Percentiles rank a stretch among this genome's conserved stretches.
These are phyloP conservation scores for Callorhinus ursinus DNA, from an alignment of 2,113 vertebrate genomes.

Conservation along the genomic window DNA sequence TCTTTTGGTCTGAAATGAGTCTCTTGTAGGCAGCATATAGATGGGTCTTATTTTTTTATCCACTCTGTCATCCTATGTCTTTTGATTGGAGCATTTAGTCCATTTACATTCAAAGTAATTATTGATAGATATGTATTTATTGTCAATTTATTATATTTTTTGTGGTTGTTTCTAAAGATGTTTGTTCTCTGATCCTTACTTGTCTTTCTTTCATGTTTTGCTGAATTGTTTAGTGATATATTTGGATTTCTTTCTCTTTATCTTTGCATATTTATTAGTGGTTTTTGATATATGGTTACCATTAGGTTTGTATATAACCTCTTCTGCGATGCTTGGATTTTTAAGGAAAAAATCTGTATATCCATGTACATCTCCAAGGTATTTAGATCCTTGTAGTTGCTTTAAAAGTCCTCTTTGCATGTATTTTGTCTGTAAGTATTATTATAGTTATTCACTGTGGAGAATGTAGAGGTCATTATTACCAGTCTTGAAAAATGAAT, in stretches of 20 bases:
- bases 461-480: slow-evolving; percentile 64
- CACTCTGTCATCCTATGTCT: background rate
- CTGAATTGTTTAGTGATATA: background rate
- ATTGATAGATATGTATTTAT: background rate
- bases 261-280: background rate
- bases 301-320: background rate
- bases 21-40: background rate
- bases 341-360: slow-evolving; percentile 51
- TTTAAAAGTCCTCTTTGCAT: slow-evolving; percentile 66
- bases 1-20: background rate
- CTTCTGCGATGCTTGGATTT: background rate
- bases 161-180: background rate
- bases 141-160: background rate
- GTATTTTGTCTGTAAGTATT: slow-evolving; percentile 67
- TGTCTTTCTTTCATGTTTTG: background rate
- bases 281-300: background rate
- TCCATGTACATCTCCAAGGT: background rate
- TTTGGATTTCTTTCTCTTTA: background rate
- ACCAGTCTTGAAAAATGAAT: slow-evolving; percentile 49
- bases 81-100: background rate
- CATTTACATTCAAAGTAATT: background rate
- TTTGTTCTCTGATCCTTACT: background rate
- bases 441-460: slow-evolving; percentile 51
- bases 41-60: background rate
- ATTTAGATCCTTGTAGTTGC: slow-evolving; percentile 57